Conservation (phyloP, 2,888 invertebrate species). For the Parnassius orleans region DNA sequence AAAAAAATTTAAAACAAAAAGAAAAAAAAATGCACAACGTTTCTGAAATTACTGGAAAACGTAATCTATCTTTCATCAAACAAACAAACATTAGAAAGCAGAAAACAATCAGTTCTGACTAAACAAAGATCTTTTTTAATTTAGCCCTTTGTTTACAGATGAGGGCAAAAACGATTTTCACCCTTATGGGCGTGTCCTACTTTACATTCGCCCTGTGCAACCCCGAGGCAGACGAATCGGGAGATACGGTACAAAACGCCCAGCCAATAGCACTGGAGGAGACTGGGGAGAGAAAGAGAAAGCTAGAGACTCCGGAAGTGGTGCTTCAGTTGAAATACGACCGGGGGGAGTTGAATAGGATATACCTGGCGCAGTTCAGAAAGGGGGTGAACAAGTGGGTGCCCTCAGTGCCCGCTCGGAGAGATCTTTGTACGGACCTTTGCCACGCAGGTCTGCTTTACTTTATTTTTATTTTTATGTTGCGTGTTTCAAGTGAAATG, state of each 20-base stretch:
- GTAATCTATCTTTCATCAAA: neutral
- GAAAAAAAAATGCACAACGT: no score
- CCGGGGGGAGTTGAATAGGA: conserved; percentile 69
- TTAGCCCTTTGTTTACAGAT: conserved; percentile 44
- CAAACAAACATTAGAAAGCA: conserved; percentile 8
- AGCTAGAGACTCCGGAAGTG: conserved; percentile 60
- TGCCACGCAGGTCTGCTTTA: conserved; percentile 68
- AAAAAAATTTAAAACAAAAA: no score
- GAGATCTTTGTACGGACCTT: conserved; percentile 67
- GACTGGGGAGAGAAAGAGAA: conserved; percentile 46
- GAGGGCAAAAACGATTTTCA: conserved; percentile 46
- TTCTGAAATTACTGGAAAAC: no score
- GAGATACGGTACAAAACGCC: conserved; percentile 34
- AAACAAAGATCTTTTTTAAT: conserved; percentile 26
- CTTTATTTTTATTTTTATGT: conserved; percentile 40
- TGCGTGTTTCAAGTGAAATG: conserved; percentile 25
- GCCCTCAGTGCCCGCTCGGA: conserved; percentile 61
- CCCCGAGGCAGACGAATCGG: conserved; percentile 50
- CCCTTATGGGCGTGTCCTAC: conserved; percentile 59
- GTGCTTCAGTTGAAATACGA: conserved; percentile 72
- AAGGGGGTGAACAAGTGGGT: conserved; percentile 46
- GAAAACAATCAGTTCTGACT: conserved; percentile 15
- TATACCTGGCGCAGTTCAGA: conserved; percentile 72
- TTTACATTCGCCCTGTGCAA: conserved; percentile 39
- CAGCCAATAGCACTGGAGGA: conserved; percentile 47